These are phyloP conservation scores for Spermophilus dauricus DNA, from an alignment of 2,113 vertebrate genomes.

Conservation along the genomic window DNA sequence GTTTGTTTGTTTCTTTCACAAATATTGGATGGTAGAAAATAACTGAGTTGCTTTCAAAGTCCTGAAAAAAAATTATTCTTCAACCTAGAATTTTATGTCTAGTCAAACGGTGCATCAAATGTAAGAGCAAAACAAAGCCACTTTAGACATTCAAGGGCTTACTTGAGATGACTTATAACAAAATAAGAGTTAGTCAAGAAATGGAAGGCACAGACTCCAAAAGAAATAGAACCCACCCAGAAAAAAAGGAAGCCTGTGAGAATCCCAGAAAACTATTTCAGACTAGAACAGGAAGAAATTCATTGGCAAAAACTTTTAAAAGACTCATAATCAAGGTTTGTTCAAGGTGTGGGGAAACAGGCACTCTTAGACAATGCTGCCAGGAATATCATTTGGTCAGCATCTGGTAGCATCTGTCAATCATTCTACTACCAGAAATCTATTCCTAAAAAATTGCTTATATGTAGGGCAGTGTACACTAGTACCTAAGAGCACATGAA, in stretches of 20 bases:
- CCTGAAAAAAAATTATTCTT: background rate
- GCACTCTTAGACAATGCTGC: background rate
- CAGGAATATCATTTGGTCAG: background rate
- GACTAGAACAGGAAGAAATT: background rate
- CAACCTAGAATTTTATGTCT: background rate
- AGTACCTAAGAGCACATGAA: background rate
- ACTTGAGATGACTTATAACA: background rate
- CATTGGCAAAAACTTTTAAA: background rate
- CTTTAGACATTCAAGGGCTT: background rate
- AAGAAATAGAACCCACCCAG: background rate
- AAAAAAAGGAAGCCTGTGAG: background rate
- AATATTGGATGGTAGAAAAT: background rate
- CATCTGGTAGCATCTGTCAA: background rate
- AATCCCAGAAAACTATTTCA: background rate
- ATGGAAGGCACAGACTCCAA: background rate
- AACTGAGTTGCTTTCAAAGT: slow-evolving; percentile 12
- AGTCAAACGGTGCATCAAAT: background rate
- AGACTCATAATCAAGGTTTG: background rate
- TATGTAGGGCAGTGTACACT: background rate
- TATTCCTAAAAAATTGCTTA: background rate
- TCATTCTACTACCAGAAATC: background rate
- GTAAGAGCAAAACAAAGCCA: background rate
- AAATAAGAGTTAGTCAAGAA: background rate
- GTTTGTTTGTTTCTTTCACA: background rate
- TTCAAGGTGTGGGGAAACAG: background rate